Base-by-base conservation (phyloP, 2,113 vertebrate species). In the Orcinus orca region DNA sequence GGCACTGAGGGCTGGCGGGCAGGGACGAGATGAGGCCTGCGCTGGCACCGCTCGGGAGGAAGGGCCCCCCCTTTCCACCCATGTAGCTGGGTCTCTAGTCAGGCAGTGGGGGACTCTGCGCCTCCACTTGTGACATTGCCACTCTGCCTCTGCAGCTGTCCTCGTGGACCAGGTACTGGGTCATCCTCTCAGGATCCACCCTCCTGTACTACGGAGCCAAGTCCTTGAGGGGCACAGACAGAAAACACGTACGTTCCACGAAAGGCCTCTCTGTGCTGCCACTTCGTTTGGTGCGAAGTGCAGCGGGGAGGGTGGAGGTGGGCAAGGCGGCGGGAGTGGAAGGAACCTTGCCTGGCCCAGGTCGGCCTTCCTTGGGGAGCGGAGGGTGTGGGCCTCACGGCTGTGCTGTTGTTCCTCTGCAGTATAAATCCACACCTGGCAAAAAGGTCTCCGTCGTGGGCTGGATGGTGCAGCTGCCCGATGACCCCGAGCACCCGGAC, bases 401-500 rank as follows among this genome's bases (percentile, higher is more conserved):
- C n/a, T 88, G 5, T 73, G n/a, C 60, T 62, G 6, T 58, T 82
- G 41, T 15, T 96, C 77, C 96, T 87, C 97, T 96, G 50, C 93
- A 99, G 99, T 99, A 99, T 96, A 99, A 99, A 98, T 99, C 99
- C 79, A 99, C 98, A 50, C 99, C 99, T 21, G 99, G 99, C 96
- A 99, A 99, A 98, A 99, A 99, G 97, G 99, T 99, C 74, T 99
- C 99, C 70, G 92, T 99, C n/a, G 98, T 99, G 41, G 99, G 99
- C 79, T 99, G 99, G 99, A 99, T 99, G 98, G 99, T 99, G 90
- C 99, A 99, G 63, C 98, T 99, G 92, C 99, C 99, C 3, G 99
- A 99, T 0, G 99, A 99, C 95, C 99, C 99, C 0, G 99, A 99
- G 94, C 99, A 99, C 97, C 99, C 99, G 4, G 99, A 99, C 96